Percentiles rank a stretch among this genome's conserved stretches.
These are phyloP conservation scores for Slavum lentiscoides DNA, from an alignment of 2,888 invertebrate species.

Conservation along the genomic window DNA sequence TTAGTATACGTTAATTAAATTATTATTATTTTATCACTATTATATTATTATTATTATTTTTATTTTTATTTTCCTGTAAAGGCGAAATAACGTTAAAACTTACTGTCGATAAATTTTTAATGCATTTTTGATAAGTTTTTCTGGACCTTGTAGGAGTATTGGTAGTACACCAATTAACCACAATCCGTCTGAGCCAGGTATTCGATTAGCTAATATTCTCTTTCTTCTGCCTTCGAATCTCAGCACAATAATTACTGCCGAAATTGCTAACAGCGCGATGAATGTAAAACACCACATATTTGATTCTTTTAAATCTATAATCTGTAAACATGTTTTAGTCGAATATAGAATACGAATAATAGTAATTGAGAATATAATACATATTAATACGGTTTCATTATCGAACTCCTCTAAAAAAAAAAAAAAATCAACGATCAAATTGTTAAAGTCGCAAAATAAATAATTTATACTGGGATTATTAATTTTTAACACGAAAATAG, in stretches of 20 bases:
- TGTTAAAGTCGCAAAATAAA: too few relatives aligned
- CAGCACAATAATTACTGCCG: background rate
- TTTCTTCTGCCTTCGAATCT: constrained; percentile 7
- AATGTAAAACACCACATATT: constrained; percentile 24
- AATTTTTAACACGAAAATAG: too few relatives aligned
- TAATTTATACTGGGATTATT: too few relatives aligned
- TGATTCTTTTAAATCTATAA: constrained; percentile 12
- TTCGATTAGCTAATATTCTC: constrained; percentile 21
- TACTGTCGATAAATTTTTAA: constrained; percentile 12
- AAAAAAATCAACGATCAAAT: too few relatives aligned
- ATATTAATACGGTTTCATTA: too few relatives aligned
- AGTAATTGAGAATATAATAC: background rate
- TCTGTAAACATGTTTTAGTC: constrained; percentile 5
- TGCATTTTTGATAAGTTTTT: constrained; percentile 1
- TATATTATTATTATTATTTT: background rate
- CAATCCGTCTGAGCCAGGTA: constrained; percentile 18
- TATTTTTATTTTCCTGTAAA: background rate
- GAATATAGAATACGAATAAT: background rate
- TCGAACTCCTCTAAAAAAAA: too few relatives aligned
- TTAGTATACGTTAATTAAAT: too few relatives aligned
- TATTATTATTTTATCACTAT: too few relatives aligned
- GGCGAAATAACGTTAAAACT: background rate
- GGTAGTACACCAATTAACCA: constrained; percentile 22
- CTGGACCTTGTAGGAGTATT: constrained; percentile 26
- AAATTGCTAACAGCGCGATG: background rate